phyloP scores from a whole-genome alignment of 1,140 invertebrate species.

The Choristoneura fumiferana region DNA sequence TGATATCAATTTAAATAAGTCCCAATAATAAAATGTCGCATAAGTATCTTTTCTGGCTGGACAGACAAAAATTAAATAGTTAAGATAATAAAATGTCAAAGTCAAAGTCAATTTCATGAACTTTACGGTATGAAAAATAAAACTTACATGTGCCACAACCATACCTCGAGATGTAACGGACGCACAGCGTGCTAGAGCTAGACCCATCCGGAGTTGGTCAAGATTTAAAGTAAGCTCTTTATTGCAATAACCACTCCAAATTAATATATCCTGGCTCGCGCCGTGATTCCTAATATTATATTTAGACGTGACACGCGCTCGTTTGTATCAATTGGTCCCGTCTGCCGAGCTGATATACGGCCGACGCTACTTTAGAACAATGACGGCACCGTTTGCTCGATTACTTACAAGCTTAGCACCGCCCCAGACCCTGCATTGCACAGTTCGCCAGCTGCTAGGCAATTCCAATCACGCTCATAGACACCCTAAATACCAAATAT shows the following conservation, averaged over 20 bases:
- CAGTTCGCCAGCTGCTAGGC: too few species aligned
- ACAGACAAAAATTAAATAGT: too few species aligned
- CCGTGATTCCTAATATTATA: conserved; percentile 79
- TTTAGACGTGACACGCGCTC: conserved; percentile 77
- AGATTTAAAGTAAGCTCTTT: conserved; percentile 38
- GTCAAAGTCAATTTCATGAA: too few species aligned
- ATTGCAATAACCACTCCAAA: conserved; percentile 66
- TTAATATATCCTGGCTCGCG: conserved; percentile 77
- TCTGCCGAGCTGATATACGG: conserved; percentile 73
- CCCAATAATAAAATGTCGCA: too few species aligned
- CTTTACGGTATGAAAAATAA: too few species aligned
- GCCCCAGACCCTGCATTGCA: conserved; percentile 30
- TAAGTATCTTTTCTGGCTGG: too few species aligned
- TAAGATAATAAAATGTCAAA: too few species aligned
- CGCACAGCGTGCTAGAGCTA: not conserved
- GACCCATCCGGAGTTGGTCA: conserved; percentile 4
- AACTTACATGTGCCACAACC: too few species aligned
- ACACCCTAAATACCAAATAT: too few species aligned
- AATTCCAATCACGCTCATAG: too few species aligned
- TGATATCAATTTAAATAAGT: too few species aligned
- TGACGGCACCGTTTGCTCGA: conserved; percentile 72
- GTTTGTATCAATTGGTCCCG: conserved; percentile 76
- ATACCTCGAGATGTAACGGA: too few species aligned
- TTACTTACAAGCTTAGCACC: conserved; percentile 68
- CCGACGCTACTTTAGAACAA: conserved; percentile 76